A percentile compares a stretch with the other conserved stretches of the same genome.
phyloP scores from a whole-genome alignment of 2,797 vertebrate genomes.

The Protonibea diacanthus region DNA sequence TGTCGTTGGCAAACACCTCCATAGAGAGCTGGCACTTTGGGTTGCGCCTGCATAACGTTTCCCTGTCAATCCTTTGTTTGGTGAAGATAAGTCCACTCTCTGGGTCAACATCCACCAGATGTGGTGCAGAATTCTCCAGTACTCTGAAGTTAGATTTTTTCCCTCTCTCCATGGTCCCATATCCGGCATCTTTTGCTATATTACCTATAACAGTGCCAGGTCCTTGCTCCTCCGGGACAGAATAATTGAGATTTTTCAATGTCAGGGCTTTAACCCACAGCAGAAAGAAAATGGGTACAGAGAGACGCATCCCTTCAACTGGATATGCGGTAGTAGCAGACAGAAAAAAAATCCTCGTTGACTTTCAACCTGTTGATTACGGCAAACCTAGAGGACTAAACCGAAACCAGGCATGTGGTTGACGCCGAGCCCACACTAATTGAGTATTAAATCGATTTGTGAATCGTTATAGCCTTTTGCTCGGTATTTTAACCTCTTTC shows the following conservation, averaged over 20 bases:
- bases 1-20: constrained; percentile 98
- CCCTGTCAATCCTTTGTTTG: constrained; percentile 98
- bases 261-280: constrained; percentile 96
- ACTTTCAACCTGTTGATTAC: constrained; percentile 88
- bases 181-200: constrained; percentile 95
- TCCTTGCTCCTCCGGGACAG: constrained; percentile 97
- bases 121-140: constrained; percentile 97
- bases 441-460: constrained; percentile 66
- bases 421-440: constrained; percentile 69
- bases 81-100: constrained; percentile 98
- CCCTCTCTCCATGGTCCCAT: constrained; percentile 87
- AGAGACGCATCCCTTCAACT: constrained; percentile 94
- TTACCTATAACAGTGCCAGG: constrained; percentile 97
- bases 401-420: constrained; percentile 66
- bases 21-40: constrained; percentile 97
- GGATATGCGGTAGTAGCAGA: constrained; percentile 77
- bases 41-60: constrained; percentile 94
- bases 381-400: constrained; percentile 75
- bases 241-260: constrained; percentile 98
- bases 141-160: constrained; percentile 95
- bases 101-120: constrained; percentile 96
- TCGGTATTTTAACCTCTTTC: constrained; percentile 71
- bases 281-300: constrained; percentile 93
- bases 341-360: constrained; percentile 77
- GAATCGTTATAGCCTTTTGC: constrained; percentile 46